Percentiles rank a stretch among this genome's conserved stretches.
These are phyloP conservation scores for Chiroxiphia lanceolata DNA, from an alignment of 2,797 vertebrate species.

Conservation along the genomic window DNA sequence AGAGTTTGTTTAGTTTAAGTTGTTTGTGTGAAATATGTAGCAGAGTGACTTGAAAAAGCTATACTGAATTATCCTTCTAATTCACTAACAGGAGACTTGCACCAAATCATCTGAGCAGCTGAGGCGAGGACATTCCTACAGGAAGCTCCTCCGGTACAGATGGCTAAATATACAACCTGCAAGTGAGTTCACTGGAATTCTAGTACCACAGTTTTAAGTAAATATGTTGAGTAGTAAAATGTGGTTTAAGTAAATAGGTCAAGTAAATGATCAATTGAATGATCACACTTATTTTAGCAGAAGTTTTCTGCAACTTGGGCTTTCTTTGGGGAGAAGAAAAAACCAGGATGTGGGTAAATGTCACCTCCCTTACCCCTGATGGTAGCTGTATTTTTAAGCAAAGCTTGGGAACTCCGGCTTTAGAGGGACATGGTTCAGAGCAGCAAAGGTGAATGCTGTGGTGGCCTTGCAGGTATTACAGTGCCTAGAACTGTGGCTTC, in stretches of 20 bases:
- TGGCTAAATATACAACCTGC: neutral
- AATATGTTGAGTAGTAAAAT: neutral
- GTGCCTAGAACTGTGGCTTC: neutral
- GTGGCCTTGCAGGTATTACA: neutral
- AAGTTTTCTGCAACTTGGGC: neutral
- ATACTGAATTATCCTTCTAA: neutral
- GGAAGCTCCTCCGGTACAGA: neutral
- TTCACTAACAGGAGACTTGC: neutral
- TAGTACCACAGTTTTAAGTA: neutral
- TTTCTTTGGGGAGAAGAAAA: neutral
- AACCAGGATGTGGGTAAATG: neutral
- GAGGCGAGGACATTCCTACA: neutral
- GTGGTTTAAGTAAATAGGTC: neutral
- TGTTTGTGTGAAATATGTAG: fast-evolving
- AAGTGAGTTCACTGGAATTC: neutral
- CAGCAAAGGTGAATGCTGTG: neutral
- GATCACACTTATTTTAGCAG: neutral
- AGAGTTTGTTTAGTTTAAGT: neutral
- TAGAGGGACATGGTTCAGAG: neutral
- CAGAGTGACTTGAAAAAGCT: neutral
- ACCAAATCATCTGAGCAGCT: neutral
- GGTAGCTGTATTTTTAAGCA: neutral
- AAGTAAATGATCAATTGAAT: neutral
- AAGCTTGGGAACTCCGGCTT: neutral
- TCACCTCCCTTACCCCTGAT: fast-evolving